A percentile compares a stretch with the other conserved stretches of the same genome.
phyloP scores from a whole-genome alignment of 2,888 invertebrate genomes.

The Galeruca laticollis region DNA sequence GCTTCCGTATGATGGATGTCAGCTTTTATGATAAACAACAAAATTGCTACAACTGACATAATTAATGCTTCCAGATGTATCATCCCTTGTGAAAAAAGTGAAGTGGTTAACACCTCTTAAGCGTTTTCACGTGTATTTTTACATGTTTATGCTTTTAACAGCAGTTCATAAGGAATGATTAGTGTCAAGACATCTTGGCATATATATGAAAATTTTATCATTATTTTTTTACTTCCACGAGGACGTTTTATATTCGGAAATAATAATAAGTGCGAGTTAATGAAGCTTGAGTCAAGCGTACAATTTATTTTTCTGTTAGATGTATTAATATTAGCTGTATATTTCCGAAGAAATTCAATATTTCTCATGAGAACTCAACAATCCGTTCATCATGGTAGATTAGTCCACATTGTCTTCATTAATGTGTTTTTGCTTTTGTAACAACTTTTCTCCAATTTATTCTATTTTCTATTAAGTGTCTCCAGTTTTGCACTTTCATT shows the following conservation, averaged over 20 bases:
- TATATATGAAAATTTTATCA: constrained; percentile 12
- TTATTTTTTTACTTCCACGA: neutral
- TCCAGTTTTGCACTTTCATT: too few species aligned
- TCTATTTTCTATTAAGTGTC: too few species aligned
- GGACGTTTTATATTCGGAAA: neutral
- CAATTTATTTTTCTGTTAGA: too few species aligned
- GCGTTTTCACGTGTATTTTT: constrained; percentile 30
- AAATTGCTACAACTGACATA: constrained; percentile 1
- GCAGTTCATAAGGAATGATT: constrained; percentile 23
- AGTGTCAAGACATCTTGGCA: constrained; percentile 15
- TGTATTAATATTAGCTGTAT: too few species aligned
- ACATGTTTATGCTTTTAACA: constrained; percentile 36
- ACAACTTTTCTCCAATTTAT: too few species aligned
- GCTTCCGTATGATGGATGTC: too few species aligned
- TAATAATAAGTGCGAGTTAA: neutral
- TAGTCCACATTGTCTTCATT: too few species aligned
- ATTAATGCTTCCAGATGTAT: constrained; percentile 29
- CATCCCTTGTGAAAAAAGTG: constrained; percentile 23
- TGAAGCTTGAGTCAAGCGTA: too few species aligned
- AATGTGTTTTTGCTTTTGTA: too few species aligned
- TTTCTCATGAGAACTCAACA: too few species aligned
- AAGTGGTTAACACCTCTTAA: constrained; percentile 30
- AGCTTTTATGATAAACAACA: neutral
- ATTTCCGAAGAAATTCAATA: too few species aligned
- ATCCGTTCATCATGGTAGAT: too few species aligned